A percentile compares a stretch with the other conserved stretches of the same genome.
Conservation (phyloP, 2,113 vertebrate species). For the Phyllopteryx taeniolatus region DNA sequence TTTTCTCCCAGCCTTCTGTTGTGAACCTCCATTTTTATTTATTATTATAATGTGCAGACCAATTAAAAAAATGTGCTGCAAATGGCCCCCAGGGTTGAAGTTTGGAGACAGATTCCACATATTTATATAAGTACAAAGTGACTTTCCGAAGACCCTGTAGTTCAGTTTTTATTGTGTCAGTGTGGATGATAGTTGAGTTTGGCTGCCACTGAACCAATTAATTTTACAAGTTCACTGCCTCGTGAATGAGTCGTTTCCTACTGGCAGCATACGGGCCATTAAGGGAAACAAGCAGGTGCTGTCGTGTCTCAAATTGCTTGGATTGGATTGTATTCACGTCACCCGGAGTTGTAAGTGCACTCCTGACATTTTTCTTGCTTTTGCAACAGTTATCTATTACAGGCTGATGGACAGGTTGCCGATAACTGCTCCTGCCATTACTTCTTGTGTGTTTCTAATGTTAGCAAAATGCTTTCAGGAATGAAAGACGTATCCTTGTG, state of each 20-base stretch:
- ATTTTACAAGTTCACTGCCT: conserved; percentile 30
- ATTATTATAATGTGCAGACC: neutral
- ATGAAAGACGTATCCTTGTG: conserved; percentile 35
- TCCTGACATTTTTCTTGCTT: conserved; percentile 42
- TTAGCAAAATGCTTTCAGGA: conserved; percentile 33
- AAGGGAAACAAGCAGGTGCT: conserved; percentile 32
- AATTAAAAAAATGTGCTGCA: neutral
- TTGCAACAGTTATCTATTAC: conserved; percentile 35
- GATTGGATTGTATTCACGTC: conserved; percentile 10
- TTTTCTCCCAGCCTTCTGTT: too few species aligned
- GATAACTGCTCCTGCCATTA: conserved; percentile 38
- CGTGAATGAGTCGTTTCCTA: conserved; percentile 24
- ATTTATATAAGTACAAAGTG: neutral
- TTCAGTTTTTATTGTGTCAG: neutral
- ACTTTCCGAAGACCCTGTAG: neutral
- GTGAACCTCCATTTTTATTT: neutral
- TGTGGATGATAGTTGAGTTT: conserved; percentile 20
- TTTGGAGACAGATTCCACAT: neutral
- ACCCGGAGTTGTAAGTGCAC: conserved; percentile 11
- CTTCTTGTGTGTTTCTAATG: conserved; percentile 26
- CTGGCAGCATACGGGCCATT: conserved; percentile 13
- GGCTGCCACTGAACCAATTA: conserved; percentile 15
- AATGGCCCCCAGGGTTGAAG: neutral
- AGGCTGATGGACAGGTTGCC: conserved; percentile 25
- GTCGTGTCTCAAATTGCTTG: conserved; percentile 11